Base-by-base conservation (phyloP, 2,797 vertebrate genomes). In the Sylvia borin region DNA sequence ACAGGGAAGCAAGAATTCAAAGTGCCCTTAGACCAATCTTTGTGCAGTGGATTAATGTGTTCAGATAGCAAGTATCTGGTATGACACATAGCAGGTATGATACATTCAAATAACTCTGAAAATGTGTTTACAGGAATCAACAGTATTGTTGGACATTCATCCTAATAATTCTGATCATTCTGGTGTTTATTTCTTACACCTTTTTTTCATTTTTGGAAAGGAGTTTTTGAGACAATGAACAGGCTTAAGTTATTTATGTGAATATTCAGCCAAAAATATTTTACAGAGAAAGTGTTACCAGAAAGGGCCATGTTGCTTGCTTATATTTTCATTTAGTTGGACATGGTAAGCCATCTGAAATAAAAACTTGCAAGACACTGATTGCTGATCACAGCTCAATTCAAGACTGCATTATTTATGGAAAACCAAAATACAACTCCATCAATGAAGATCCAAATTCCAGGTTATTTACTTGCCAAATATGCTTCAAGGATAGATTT, bases 391-490 rank as follows among this genome's bases (percentile, higher is more conserved):
- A 68, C 36, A 79, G 51, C 31, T 82, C 45, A 90, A 51, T 89
- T 95, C 32, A 65, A 45, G 75, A 55, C 32, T 94, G 20, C 13
- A 47, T 97, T 95, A 88, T 85, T 92, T 92, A 92, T 61, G 18
- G 26, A 64, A 64, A 80, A 27, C 31, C n/a, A 83, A 95, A 93
- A 62, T 36, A 34, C 32, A 71, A 11, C 36, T 77, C 65, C 74
- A 38, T 8, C 7, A 51, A 54, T 71, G 29, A 88, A 85, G 75
- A 74, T 32, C 16, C 64, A 72, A 89, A 78, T 16, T 91, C 93
- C 58, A 91, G 11, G 75, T 89, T 84, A 90, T 84, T 81, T 5
- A 8, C 16, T 70, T 75, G 31, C 18, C 81, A 82, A 92, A 95
- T 38, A 12, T 16, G 34, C 14, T 68, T 64, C 19, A 79, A 5